Evolutionary conservation across 2,888 invertebrate species (phyloP).

Genomic region (Drosophila atripex): DNA sequence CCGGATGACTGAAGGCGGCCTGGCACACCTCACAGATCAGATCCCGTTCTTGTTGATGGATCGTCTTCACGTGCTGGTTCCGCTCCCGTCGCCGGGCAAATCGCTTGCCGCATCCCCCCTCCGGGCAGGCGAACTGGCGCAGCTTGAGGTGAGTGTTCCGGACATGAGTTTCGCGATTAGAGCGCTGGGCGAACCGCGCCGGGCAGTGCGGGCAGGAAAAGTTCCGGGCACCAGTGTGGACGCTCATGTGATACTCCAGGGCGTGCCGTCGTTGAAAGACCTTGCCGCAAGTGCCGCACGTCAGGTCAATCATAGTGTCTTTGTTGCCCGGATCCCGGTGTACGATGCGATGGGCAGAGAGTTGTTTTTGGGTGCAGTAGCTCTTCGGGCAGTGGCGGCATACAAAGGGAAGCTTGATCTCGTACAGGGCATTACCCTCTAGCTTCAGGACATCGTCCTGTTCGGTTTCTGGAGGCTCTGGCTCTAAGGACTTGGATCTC

Average conservation of each 20-base stretch:
- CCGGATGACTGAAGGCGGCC: constrained; percentile 93
- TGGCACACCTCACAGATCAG: constrained; percentile 89
- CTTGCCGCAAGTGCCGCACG: constrained; percentile 25
- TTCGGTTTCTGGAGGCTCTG: not conserved
- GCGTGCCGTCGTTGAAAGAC: constrained; percentile 84
- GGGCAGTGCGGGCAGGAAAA: constrained; percentile 91
- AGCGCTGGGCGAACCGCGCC: constrained; percentile 91
- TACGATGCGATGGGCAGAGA: constrained; percentile 1
- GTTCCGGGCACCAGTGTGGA: constrained; percentile 92
- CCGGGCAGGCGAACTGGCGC: constrained; percentile 86
- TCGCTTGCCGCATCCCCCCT: constrained; percentile 88
- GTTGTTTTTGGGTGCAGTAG: constrained; percentile 3
- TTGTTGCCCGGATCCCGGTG: not conserved
- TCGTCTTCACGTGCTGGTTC: constrained; percentile 92
- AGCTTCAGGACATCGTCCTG: not conserved
- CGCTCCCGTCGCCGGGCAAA: constrained; percentile 89
- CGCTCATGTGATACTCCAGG: constrained; percentile 91
- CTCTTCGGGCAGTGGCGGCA: constrained; percentile 25
- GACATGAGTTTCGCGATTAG: constrained; percentile 92
- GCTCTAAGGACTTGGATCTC: not conserved
- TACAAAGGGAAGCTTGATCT: not conserved
- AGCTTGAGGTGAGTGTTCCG: constrained; percentile 91
- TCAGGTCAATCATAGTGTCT: too few relatives aligned
- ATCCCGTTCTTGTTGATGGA: constrained; percentile 92
- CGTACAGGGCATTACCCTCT: not conserved